Conservation (phyloP, 1,140 invertebrate genomes). For the Diplogasteroides magnus region DNA sequence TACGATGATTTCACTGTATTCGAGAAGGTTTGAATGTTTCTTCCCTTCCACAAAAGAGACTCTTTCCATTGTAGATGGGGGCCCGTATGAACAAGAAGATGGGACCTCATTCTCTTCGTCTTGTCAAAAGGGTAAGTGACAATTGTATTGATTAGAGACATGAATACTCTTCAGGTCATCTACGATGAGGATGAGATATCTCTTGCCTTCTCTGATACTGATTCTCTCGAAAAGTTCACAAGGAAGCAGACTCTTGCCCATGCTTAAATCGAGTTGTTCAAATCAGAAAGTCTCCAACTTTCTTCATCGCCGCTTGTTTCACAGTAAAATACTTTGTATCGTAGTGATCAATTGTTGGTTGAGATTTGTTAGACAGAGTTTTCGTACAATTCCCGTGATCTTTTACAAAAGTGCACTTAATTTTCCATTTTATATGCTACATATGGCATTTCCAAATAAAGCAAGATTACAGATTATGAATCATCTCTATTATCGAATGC, state of each 20-base stretch:
- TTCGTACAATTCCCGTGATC: no score
- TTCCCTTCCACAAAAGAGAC: neutral
- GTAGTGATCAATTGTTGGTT: no score
- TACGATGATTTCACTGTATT: slow-evolving; percentile 50
- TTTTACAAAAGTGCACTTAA: no score
- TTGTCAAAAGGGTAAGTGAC: slow-evolving; percentile 46
- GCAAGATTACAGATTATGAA: no score
- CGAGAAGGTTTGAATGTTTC: slow-evolving; percentile 37
- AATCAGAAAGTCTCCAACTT: no score
- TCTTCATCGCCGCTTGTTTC: no score
- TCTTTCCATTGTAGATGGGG: slow-evolving; percentile 34
- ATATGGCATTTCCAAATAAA: no score
- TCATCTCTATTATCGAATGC: no score
- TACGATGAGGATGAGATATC: neutral
- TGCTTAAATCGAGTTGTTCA: neutral
- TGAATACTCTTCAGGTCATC: neutral
- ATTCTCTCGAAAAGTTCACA: neutral
- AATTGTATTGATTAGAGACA: no score
- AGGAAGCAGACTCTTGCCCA: neutral
- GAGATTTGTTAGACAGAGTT: no score
- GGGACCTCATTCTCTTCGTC: slow-evolving; percentile 40
- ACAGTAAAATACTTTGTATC: no score
- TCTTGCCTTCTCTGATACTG: neutral
- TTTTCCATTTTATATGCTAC: no score
- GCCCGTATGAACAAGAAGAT: slow-evolving; percentile 41